These are phyloP conservation scores for Zeus faber DNA, from an alignment of 2,113 vertebrate species.

Conservation along the genomic window DNA sequence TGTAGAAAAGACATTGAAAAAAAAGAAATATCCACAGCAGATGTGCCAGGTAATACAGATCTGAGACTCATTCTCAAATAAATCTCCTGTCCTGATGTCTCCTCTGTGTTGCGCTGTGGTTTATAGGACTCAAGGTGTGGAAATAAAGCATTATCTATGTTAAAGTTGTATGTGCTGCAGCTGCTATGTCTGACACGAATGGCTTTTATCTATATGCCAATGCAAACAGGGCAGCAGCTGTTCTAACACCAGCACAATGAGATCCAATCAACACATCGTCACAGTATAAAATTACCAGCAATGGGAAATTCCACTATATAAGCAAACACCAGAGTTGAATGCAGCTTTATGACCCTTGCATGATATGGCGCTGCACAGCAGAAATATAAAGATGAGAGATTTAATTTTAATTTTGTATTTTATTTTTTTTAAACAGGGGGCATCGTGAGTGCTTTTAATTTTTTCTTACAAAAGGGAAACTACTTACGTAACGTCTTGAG, in stretches of 20 bases:
- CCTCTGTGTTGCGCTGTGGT: neutral
- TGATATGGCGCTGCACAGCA: neutral
- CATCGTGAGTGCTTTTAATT: neutral
- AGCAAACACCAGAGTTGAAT: neutral
- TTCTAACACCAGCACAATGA: neutral
- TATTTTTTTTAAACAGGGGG: neutral
- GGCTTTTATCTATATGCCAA: neutral
- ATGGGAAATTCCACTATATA: neutral
- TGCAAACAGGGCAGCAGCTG: neutral
- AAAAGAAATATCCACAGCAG: neutral
- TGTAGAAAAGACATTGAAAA: neutral
- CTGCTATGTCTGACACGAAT: neutral
- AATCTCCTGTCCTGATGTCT: neutral
- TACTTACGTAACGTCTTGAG: conserved; percentile 47
- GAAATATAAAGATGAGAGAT: neutral
- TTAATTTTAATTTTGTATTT: too few species aligned
- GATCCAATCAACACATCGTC: neutral
- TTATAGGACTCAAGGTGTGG: too few species aligned
- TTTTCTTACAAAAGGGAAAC: neutral
- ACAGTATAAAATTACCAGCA: neutral
- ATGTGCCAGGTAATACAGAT: neutral
- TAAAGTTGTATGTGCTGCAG: neutral
- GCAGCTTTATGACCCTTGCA: neutral
- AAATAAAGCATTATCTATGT: too few species aligned
- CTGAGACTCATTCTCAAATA: neutral